Conservation (phyloP, 2,888 invertebrate species). For the Amphipoea oculea region DNA sequence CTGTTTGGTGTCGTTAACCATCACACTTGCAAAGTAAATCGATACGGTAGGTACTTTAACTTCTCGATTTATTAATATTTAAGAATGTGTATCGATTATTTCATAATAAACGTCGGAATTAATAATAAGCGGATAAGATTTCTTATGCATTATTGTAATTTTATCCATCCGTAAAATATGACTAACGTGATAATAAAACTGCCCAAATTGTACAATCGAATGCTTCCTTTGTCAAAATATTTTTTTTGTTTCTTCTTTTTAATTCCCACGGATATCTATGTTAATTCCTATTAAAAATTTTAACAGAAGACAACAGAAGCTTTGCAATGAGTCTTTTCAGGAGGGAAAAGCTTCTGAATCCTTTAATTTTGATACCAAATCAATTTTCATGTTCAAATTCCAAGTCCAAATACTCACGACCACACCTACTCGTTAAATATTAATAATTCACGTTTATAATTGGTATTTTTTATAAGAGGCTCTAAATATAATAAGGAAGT, state of each 20-base stretch:
- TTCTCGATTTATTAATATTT: constrained; percentile 31
- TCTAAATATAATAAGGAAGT: constrained; percentile 55
- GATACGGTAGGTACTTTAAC: constrained; percentile 45
- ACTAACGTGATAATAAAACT: background rate
- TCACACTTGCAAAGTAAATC: constrained; percentile 52
- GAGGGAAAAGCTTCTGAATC: background rate
- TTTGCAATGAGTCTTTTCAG: no score
- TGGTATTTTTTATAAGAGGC: constrained; percentile 25
- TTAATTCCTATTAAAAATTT: background rate
- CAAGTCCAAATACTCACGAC: constrained; percentile 2
- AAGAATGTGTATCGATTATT: constrained; percentile 24
- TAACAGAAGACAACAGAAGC: no score
- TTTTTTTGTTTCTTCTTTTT: background rate
- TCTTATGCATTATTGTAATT: constrained; percentile 39
- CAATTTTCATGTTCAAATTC: background rate
- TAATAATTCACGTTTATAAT: constrained; percentile 37
- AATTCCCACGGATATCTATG: no score
- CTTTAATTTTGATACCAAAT: background rate
- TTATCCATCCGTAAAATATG: constrained; percentile 34
- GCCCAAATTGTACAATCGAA: constrained; percentile 9
- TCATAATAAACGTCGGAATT: constrained; percentile 17
- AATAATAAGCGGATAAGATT: constrained; percentile 24
- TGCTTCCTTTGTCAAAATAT: background rate
- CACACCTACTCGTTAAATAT: constrained; percentile 28
- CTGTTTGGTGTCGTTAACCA: constrained; percentile 42